Evolutionary conservation across 2,888 invertebrate species (phyloP).

Genomic region (Bombylius major): DNA sequence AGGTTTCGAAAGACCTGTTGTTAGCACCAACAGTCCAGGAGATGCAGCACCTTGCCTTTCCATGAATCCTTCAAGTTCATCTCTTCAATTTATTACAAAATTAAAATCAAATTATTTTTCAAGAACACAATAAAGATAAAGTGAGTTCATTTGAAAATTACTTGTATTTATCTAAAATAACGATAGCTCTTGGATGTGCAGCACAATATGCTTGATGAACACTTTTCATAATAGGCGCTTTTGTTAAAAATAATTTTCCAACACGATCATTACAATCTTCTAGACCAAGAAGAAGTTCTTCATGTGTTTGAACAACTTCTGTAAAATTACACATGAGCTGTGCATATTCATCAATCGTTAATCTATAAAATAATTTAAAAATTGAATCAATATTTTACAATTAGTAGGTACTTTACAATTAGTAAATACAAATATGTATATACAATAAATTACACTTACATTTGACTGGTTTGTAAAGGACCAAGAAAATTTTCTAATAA

Average conservation of each 20-base stretch:
- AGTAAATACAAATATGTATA: neutral
- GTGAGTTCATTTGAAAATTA: constrained; percentile 35
- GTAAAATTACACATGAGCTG: constrained; percentile 79
- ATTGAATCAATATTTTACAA: neutral
- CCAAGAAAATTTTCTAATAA: constrained; percentile 73
- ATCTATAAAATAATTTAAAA: constrained; percentile 38
- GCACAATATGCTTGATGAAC: constrained; percentile 83
- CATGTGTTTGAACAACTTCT: constrained; percentile 76
- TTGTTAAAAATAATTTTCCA: constrained; percentile 80
- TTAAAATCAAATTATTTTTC: neutral
- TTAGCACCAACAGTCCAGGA: constrained; percentile 78
- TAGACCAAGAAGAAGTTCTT: constrained; percentile 61
- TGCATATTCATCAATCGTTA: constrained; percentile 72
- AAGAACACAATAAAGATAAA: neutral
- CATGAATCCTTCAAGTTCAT: constrained; percentile 75
- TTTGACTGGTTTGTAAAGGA: constrained; percentile 73
- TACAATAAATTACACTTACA: constrained; percentile 47
- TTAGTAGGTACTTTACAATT: neutral
- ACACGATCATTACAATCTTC: constrained; percentile 74
- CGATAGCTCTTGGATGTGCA: constrained; percentile 88
- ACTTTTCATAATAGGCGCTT: constrained; percentile 67
- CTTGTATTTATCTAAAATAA: constrained; percentile 86
- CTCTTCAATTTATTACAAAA: constrained; percentile 39
- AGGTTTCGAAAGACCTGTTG: constrained; percentile 87
- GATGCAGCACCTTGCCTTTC: constrained; percentile 74